Base-by-base conservation (phyloP, 2,113 vertebrate genomes). In the Chascanopsetta lugubris region DNA sequence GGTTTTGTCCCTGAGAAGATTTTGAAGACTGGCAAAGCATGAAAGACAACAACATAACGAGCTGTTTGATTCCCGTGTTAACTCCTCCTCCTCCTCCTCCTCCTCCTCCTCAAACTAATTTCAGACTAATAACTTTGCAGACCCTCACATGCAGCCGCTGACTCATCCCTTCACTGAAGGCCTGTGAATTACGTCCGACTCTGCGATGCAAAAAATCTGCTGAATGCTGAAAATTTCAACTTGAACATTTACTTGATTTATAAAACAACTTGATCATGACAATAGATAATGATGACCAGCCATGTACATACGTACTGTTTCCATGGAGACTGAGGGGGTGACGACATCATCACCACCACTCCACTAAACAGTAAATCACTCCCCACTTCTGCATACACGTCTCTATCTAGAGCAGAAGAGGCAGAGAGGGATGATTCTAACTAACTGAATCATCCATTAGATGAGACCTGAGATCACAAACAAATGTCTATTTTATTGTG, bases 41-140 rank as follows among this genome's bases (percentile, higher is more conserved):
- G 32, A 27, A 25, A 34, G 58, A 45, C 76, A 77, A 47, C 24
- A 21, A 47, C 29, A 40, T 47, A 77, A 71, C 55, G 62, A 65
- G n/a, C 21, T 1, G 51, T 82, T 63, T 50, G 42, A 56, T 58
- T 74, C 8, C 20, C 27, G 34, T 69, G 25, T 21, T n/a, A n/a
- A n/a, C n/a, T n/a, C n/a, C n/a, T n/a, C n/a, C n/a, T 61, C 74
- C 38, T 47, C 57, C 53, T 50, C 13, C 17, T 65, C 18, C 18
- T 66, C 48, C 30, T 61, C 20, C 30, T 69, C 13, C 34, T 51
- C 66, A 80, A 61, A 82, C 60, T n/a, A 82, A 79, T 61, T 43
- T 76, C 43, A 56, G 69, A 47, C 36, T 70, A 70, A 84, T 75
- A 65, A 79, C 66, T 78, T 72, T 42, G 48, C 22, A 46, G 21